phyloP scores from a whole-genome alignment of 2,888 invertebrate genomes.

The Amphipoea oculea region DNA sequence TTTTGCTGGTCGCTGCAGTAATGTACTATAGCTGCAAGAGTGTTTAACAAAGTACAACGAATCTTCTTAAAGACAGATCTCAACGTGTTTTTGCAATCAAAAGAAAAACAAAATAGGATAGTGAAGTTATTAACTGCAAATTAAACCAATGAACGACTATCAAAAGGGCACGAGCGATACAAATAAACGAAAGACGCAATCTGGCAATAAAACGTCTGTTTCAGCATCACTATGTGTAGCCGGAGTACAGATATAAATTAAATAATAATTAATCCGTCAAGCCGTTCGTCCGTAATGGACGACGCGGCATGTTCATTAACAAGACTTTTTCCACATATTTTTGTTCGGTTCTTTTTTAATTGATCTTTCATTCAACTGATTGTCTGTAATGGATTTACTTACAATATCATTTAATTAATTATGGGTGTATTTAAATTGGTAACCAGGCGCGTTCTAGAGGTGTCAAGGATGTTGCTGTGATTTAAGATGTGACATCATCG shows the following conservation, averaged over 20 bases:
- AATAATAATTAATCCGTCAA: constrained; percentile 76
- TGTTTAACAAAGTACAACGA: background rate
- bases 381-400: constrained; percentile 61
- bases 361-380: constrained; percentile 64
- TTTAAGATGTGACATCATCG: constrained; percentile 31
- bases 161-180: constrained; percentile 36
- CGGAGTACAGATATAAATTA: constrained; percentile 67
- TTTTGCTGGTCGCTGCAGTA: too few species aligned
- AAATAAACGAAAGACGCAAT: constrained; percentile 45
- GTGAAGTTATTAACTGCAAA: constrained; percentile 40
- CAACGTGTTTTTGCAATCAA: background rate
- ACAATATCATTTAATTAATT: constrained; percentile 59
- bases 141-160: constrained; percentile 39
- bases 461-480: constrained; percentile 10
- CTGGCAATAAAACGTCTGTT: constrained; percentile 56
- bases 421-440: constrained; percentile 54
- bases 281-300: constrained; percentile 55
- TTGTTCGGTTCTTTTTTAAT: constrained; percentile 58
- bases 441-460: constrained; percentile 47
- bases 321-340: constrained; percentile 59
- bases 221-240: constrained; percentile 52
- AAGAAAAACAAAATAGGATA: background rate
- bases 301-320: constrained; percentile 68
- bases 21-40: background rate
- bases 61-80: background rate